Conservation (phyloP, 2,888 invertebrate genomes). For the Callosobruchus maculatus region DNA sequence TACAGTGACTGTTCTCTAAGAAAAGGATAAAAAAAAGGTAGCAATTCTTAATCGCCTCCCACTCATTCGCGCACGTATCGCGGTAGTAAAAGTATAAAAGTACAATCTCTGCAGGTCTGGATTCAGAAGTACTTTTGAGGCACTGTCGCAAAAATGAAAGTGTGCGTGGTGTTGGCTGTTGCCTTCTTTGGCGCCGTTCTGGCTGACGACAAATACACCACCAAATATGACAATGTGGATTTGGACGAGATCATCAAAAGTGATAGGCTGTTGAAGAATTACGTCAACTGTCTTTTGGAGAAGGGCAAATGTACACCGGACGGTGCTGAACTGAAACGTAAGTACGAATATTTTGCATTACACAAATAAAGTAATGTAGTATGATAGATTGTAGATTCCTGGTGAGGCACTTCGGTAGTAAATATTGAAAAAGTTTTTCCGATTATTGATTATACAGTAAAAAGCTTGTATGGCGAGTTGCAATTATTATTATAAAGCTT, state of each 20-base stretch:
- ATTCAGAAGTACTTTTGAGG: neutral
- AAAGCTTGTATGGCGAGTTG: too few species aligned
- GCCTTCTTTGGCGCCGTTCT: constrained; percentile 5
- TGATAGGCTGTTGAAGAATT: constrained; percentile 62
- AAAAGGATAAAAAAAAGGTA: neutral
- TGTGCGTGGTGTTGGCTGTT: constrained; percentile 6
- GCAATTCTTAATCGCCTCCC: neutral
- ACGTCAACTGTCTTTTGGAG: constrained; percentile 65
- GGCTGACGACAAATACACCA: constrained; percentile 53
- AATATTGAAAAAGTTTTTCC: too few species aligned
- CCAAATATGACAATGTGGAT: constrained; percentile 68
- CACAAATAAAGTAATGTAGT: too few species aligned
- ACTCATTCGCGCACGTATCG: neutral
- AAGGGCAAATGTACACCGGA: constrained; percentile 65
- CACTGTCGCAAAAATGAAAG: constrained; percentile 10
- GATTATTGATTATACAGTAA: too few species aligned
- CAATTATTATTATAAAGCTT: too few species aligned
- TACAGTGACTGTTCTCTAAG: neutral
- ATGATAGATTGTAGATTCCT: too few species aligned
- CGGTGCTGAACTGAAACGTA: constrained; percentile 58
- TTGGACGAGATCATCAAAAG: constrained; percentile 65
- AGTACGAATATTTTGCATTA: constrained; percentile 26
- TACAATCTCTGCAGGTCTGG: neutral
- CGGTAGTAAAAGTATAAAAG: neutral
- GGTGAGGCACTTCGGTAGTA: too few species aligned